A percentile compares a stretch with the other conserved stretches of the same genome.
These are phyloP conservation scores for Muntiacus muntjak DNA, from an alignment of 2,113 vertebrate species.

Conservation along the genomic window DNA sequence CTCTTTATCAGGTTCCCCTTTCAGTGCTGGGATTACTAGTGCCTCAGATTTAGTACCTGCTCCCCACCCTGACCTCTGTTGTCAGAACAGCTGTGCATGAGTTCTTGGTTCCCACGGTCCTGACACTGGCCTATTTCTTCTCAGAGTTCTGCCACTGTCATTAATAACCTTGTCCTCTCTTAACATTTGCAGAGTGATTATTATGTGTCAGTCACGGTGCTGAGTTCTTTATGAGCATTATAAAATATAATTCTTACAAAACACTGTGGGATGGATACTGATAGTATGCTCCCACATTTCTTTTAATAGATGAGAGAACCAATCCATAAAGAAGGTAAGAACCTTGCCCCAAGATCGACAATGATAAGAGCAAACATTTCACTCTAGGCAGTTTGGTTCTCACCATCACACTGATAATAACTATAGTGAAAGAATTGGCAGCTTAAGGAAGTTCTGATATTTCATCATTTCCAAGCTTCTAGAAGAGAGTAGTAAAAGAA, in stretches of 20 bases:
- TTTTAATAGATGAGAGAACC: not conserved
- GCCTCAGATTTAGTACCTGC: not conserved
- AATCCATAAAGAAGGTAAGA: not conserved
- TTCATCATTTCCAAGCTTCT: not conserved
- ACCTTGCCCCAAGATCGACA: not conserved
- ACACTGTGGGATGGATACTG: not conserved
- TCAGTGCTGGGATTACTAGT: not conserved
- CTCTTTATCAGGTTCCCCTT: not conserved
- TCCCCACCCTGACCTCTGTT: not conserved
- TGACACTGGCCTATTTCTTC: not conserved
- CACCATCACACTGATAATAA: not conserved
- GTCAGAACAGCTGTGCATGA: not conserved
- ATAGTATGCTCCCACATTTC: not conserved
- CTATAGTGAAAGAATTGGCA: not conserved
- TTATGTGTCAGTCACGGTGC: not conserved
- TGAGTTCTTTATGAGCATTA: not conserved
- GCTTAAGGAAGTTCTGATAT: not conserved
- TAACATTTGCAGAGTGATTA: not conserved
- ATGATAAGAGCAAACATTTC: not conserved
- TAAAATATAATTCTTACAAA: constrained; percentile 18
- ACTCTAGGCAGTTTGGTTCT: not conserved
- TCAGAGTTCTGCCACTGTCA: not conserved
- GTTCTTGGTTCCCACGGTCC: not conserved
- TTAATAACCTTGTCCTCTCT: not conserved
- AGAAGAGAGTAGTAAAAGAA: not conserved